Conservation (phyloP, 2,797 vertebrate genomes). For the Galaxias olidus region DNA sequence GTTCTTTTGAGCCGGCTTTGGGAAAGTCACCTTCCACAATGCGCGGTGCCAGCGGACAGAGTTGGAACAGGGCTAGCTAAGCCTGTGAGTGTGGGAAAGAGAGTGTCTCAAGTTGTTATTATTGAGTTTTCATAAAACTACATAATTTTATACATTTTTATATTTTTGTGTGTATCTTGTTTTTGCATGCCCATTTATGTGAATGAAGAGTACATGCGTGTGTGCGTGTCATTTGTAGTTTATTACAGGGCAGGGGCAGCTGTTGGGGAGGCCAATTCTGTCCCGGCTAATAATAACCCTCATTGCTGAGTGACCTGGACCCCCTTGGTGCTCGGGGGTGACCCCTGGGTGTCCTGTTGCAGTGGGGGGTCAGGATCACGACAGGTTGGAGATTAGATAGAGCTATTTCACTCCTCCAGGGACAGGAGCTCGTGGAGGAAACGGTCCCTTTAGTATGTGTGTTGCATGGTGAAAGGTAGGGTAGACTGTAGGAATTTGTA, state of each 20-base stretch:
- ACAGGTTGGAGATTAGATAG: slow-evolving; percentile 50
- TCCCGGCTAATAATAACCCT: slow-evolving; percentile 66
- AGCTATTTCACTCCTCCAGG: slow-evolving; percentile 34
- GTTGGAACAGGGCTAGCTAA: slow-evolving; percentile 17
- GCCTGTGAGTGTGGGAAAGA: slow-evolving; percentile 2
- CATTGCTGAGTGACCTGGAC: slow-evolving; percentile 37
- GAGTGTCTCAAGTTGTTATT: no score
- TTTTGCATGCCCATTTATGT: slow-evolving; percentile 31
- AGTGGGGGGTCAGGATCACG: slow-evolving; percentile 46
- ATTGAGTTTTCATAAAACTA: no score
- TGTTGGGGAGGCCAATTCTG: slow-evolving; percentile 51
- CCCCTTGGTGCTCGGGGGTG: slow-evolving; percentile 42
- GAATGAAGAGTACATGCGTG: slow-evolving; percentile 35
- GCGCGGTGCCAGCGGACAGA: slow-evolving; percentile 30
- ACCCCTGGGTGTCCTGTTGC: slow-evolving; percentile 58
- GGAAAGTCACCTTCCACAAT: slow-evolving; percentile 44
- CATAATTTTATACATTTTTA: slow-evolving; percentile 17
- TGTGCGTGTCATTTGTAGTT: slow-evolving; percentile 37
- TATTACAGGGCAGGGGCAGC: slow-evolving; percentile 59
- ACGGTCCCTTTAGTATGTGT: not conserved
- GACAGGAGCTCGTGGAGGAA: slow-evolving; percentile 9
- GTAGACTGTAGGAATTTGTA: slow-evolving; percentile 26
- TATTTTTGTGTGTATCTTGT: slow-evolving; percentile 23
- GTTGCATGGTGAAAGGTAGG: not conserved
- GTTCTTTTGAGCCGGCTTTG: slow-evolving; percentile 44